phyloP scores from a whole-genome alignment of 2,888 invertebrate genomes.

The Phrixothrix hirtus region DNA sequence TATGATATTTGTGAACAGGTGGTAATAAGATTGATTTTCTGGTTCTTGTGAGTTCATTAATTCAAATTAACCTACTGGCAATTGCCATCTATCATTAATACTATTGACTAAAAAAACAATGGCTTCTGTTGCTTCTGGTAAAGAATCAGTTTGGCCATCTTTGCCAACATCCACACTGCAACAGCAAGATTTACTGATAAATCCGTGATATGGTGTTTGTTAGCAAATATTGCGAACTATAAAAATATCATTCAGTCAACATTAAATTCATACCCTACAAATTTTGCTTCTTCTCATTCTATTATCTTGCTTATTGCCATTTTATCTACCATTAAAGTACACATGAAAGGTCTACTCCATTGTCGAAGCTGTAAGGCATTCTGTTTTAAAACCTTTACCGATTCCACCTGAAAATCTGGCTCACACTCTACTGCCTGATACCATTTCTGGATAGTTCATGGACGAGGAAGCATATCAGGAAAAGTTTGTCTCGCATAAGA shows the following conservation, averaged over 20 bases:
- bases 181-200: not conserved
- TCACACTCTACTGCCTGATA: constrained; percentile 29
- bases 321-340: constrained; percentile 42
- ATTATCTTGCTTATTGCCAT: constrained; percentile 40
- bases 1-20: constrained; percentile 30
- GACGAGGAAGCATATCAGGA: constrained; percentile 33
- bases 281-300: not conserved
- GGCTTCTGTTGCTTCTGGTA: constrained; percentile 36
- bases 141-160: constrained; percentile 30
- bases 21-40: constrained; percentile 29
- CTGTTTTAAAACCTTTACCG: constrained; percentile 22
- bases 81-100: constrained; percentile 36
- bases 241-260: too few relatives aligned
- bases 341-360: constrained; percentile 25
- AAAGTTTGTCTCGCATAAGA: constrained; percentile 36
- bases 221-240: constrained; percentile 13
- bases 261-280: not conserved
- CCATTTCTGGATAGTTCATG: constrained; percentile 35
- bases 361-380: constrained; percentile 9
- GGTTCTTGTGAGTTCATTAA: constrained; percentile 6
- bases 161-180: constrained; percentile 36
- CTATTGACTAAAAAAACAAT: constrained; percentile 37
- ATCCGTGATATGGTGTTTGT: not conserved
- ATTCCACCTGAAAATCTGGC: constrained; percentile 32
- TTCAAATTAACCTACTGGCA: constrained; percentile 39